Conservation (phyloP, 2,113 vertebrate species). For the Atlantisia rogersi region DNA sequence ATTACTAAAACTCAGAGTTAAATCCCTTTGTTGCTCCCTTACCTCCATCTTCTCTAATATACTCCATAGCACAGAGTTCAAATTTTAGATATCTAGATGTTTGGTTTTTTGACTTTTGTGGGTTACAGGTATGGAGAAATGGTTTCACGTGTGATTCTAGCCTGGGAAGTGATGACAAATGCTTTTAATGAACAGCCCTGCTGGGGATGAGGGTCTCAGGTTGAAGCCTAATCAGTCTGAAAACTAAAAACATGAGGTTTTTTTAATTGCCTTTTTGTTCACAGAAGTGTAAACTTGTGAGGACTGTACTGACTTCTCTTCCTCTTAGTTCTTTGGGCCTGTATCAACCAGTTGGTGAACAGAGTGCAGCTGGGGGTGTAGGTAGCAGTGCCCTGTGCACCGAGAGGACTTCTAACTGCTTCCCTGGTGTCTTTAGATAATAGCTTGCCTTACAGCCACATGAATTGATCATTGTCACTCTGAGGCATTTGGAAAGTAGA, state of each 20-base stretch:
- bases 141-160: not conserved
- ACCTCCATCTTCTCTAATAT: not conserved
- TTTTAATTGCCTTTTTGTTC: not conserved
- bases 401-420: not conserved
- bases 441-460: not conserved
- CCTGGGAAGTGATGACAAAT: not conserved
- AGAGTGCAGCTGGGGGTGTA: no score
- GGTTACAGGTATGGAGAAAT: not conserved
- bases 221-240: not conserved
- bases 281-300: not conserved
- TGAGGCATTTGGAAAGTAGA: not conserved
- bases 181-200: not conserved
- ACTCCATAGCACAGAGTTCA: not conserved
- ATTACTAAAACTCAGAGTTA: not conserved
- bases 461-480: not conserved
- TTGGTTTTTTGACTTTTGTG: not conserved
- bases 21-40: not conserved
- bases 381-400: accelerated
- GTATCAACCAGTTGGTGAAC: not conserved
- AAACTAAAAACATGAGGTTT: not conserved
- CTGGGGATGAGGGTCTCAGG: not conserved
- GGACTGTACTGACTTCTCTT: not conserved
- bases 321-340: not conserved
- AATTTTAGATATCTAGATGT: not conserved
- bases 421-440: not conserved